Conservation (phyloP, 2,113 vertebrate genomes). For the Oenanthe oenanthe region DNA sequence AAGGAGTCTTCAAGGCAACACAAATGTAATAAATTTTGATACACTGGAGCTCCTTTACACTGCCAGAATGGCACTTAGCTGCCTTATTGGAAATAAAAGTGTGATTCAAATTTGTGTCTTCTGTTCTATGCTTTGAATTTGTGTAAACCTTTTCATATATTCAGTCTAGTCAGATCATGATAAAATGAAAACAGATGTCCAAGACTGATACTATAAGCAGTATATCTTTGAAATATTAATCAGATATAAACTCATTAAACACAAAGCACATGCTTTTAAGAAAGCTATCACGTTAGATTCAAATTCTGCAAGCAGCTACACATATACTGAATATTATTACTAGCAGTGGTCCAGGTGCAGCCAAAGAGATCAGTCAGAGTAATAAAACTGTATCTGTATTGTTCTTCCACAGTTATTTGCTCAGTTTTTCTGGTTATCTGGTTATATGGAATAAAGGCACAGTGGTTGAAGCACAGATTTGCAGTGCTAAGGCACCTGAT, state of each 20-base stretch:
- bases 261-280: background rate
- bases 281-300: background rate
- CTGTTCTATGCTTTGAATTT: background rate
- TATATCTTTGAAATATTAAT: background rate
- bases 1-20: background rate
- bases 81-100: background rate
- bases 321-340: background rate
- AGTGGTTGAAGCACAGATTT: background rate
- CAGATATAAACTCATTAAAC: background rate
- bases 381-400: background rate
- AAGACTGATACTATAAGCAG: background rate
- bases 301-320: background rate
- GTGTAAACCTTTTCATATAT: background rate
- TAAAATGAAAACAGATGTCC: background rate
- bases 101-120: background rate
- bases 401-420: background rate
- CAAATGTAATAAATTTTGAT: background rate
- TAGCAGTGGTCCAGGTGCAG: background rate
- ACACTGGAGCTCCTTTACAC: background rate
- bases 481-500: background rate
- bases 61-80: background rate
- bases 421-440: background rate
- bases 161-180: background rate
- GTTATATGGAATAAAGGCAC: background rate
- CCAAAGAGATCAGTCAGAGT: background rate